phyloP scores from a whole-genome alignment of 2,888 invertebrate genomes.

The Synanthedon formicaeformis region DNA sequence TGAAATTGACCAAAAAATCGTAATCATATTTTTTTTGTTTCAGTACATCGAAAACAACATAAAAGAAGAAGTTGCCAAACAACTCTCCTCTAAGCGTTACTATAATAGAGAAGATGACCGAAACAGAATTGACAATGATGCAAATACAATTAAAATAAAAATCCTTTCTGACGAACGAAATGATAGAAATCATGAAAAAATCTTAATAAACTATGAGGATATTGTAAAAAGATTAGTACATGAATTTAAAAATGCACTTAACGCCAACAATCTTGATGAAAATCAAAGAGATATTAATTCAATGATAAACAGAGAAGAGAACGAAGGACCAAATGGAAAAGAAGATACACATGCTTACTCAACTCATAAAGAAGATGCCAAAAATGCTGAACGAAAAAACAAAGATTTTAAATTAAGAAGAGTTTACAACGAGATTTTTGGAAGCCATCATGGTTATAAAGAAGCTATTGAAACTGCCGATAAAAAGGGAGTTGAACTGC shows the following conservation, averaged over 20 bases:
- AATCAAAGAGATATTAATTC: too few relatives aligned
- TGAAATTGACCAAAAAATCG: too few relatives aligned
- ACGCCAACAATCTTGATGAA: too few relatives aligned
- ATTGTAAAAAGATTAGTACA: neutral
- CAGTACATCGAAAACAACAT: constrained; percentile 22
- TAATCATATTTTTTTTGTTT: constrained; percentile 4
- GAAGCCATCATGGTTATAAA: too few relatives aligned
- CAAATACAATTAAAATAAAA: neutral
- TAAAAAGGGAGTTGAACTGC: too few relatives aligned
- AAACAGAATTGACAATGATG: neutral
- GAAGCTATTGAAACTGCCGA: too few relatives aligned
- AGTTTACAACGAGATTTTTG: too few relatives aligned
- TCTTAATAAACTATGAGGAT: neutral
- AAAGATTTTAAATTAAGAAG: neutral
- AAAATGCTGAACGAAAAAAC: neutral
- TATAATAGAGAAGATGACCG: neutral
- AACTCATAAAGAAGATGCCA: neutral
- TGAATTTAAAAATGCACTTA: too few relatives aligned
- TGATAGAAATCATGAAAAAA: neutral
- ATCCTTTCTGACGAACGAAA: neutral
- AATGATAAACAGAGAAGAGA: too few relatives aligned
- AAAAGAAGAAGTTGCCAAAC: constrained; percentile 19
- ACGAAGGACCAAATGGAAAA: too few relatives aligned
- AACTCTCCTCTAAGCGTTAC: constrained; percentile 5
- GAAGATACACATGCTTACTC: too few relatives aligned